Percentiles rank a stretch among this genome's conserved stretches.
phyloP scores from a whole-genome alignment of 2,797 vertebrate genomes.

The Trichosurus vulpecula region DNA sequence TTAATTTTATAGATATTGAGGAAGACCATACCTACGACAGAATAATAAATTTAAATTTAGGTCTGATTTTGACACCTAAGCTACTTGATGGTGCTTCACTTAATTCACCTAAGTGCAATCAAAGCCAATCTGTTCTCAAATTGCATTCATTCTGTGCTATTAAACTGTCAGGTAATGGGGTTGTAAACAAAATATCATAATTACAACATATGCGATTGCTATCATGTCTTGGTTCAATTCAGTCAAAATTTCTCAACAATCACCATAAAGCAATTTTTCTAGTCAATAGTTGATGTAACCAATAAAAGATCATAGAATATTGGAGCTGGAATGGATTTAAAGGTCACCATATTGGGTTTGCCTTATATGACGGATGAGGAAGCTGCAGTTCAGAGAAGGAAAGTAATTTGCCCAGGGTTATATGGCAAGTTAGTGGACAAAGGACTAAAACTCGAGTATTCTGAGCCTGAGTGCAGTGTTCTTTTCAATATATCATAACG shows the following conservation, averaged over 20 bases:
- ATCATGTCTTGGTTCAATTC: not conserved
- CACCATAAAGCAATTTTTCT: not conserved
- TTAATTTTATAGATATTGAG: not conserved
- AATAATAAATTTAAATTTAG: constrained; percentile 4
- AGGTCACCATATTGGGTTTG: not conserved
- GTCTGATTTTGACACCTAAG: constrained; percentile 26
- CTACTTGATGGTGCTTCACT: constrained; percentile 37
- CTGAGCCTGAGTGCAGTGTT: not conserved
- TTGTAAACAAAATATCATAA: constrained; percentile 34
- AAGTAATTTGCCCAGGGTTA: not conserved
- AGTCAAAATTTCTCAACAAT: not conserved
- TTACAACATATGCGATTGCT: not conserved
- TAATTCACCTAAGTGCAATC: constrained; percentile 56
- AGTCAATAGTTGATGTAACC: not conserved
- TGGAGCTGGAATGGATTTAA: not conserved
- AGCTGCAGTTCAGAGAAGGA: not conserved
- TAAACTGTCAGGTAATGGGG: constrained; percentile 66
- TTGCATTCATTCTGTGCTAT: constrained; percentile 42
- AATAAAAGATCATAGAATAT: not conserved
- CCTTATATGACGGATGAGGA: not conserved
- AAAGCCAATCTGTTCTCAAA: constrained; percentile 55
- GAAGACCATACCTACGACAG: constrained; percentile 15
- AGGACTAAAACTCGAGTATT: not conserved
- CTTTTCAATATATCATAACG: not conserved
- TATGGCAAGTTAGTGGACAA: not conserved